Evolutionary conservation across 2,113 vertebrate genomes (phyloP).

Genomic region (Thymallus thymallus): DNA sequence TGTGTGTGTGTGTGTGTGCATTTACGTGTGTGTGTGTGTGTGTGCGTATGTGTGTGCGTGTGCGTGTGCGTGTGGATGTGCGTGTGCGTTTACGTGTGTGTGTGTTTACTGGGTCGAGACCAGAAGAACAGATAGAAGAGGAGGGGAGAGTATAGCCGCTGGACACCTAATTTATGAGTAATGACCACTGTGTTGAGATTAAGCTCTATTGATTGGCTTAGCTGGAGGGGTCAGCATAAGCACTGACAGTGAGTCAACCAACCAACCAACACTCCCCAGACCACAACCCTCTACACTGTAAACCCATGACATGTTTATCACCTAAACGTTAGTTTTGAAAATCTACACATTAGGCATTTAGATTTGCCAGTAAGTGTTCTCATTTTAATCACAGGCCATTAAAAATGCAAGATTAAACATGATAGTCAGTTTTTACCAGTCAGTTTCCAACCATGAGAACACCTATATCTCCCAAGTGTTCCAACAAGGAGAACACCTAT

Average conservation of each 20-base stretch:
- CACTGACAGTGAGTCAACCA: constrained; percentile 52
- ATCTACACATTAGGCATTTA: no score
- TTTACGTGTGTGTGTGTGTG: no score
- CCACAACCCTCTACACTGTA: neutral
- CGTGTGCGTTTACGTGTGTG: no score
- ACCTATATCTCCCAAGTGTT: no score
- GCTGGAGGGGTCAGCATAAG: constrained; percentile 50
- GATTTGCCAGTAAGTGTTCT: no score
- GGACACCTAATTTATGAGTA: constrained; percentile 60
- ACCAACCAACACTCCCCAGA: constrained; percentile 38
- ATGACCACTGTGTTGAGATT: constrained; percentile 61
- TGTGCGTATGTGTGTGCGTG: neutral
- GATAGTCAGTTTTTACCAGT: neutral
- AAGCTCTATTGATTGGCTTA: constrained; percentile 55
- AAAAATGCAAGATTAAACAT: neutral
- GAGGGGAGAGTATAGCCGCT: constrained; percentile 30
- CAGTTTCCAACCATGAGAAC: no score
- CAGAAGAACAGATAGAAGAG: neutral
- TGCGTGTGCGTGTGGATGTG: no score
- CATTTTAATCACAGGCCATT: neutral
- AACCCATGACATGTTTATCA: no score
- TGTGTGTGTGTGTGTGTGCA: no score
- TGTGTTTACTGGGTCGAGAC: constrained; percentile 19
- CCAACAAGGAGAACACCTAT: no score
- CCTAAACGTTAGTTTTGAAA: no score